Evolutionary conservation across 2,888 invertebrate genomes (phyloP).

Genomic region (Meiosimyza platycephala): DNA sequence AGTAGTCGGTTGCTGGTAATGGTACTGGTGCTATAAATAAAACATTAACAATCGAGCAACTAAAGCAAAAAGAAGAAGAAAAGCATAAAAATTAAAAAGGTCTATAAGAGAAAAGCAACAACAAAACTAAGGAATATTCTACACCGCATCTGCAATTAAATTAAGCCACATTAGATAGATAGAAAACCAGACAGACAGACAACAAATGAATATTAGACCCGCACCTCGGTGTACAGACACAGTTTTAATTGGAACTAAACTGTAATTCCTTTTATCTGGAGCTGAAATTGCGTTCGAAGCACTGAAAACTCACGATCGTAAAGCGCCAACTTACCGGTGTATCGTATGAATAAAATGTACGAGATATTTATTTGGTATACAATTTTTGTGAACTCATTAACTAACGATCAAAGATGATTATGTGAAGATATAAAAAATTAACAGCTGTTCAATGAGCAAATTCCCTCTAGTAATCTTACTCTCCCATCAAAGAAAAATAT

Average conservation of each 20-base stretch:
- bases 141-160: constrained; percentile 13
- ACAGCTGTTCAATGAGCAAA: too few species aligned
- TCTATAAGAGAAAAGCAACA: constrained; percentile 1
- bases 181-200: background rate
- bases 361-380: too few species aligned
- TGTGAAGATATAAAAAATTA: too few species aligned
- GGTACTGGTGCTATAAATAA: background rate
- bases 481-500: too few species aligned
- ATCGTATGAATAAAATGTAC: too few species aligned
- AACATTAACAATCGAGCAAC: constrained; percentile 6
- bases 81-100: background rate
- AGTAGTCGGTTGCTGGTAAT: background rate
- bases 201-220: background rate
- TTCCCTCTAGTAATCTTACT: too few species aligned
- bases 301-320: too few species aligned
- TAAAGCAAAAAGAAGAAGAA: constrained; percentile 2
- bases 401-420: too few species aligned
- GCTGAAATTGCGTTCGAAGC: background rate
- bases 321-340: too few species aligned
- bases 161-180: background rate
- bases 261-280: background rate
- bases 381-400: too few species aligned
- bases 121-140: constrained; percentile 5
- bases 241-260: constrained; percentile 17
- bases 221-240: background rate